Evolutionary conservation across 2,888 invertebrate species (phyloP), one percentile per base, ranked within the genome.

Genomic region (Machimus atricapillus): DNA sequence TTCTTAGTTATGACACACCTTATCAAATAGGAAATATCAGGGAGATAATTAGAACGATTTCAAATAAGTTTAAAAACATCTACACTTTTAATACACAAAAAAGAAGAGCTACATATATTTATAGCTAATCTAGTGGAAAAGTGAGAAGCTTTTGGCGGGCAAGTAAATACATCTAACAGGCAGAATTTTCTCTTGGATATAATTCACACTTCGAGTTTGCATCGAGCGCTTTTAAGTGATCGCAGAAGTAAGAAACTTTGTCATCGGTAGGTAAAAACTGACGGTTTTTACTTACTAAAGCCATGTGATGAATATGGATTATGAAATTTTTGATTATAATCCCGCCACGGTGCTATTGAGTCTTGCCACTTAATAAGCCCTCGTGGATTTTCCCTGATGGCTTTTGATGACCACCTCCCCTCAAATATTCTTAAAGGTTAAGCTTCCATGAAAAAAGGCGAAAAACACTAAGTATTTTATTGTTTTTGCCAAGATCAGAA

Each of bases 211-310:
- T 78, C 1, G 19, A 23, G 16, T 43, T 43, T 12, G 7, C 4
- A 4, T 9, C 37, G 23, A 23, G 19, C 16, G 6, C n/a, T 37
- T 12, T 19, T 40, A 78, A 14, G n/a, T 19, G 2, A 6, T 8
- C 19, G 5, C 7, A 37, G 19, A 7, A 40, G 8, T 6, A 1
- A 1, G 6, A 19, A 12, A 58, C 82, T 14, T 78, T 87, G 85
- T 87, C 87, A 87, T 87, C 86, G 56, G 85, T 40, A 81, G 87
- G 85, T 87, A 79, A 79, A 79, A 81, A 87, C 87, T 87, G 87
- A 87, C 87, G 86, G 87, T 87, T 87, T 87, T 86, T 81, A 86
- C 78, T 56, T 46, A 23, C 52, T 87, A 23, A 43, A 43, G 86
- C 40, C 87, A 87, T 16, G 56, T 87, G 87, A 87, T 58, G 87